Evolutionary conservation across 2,888 invertebrate species (phyloP).

Genomic region (Lithophane semibrunnea): DNA sequence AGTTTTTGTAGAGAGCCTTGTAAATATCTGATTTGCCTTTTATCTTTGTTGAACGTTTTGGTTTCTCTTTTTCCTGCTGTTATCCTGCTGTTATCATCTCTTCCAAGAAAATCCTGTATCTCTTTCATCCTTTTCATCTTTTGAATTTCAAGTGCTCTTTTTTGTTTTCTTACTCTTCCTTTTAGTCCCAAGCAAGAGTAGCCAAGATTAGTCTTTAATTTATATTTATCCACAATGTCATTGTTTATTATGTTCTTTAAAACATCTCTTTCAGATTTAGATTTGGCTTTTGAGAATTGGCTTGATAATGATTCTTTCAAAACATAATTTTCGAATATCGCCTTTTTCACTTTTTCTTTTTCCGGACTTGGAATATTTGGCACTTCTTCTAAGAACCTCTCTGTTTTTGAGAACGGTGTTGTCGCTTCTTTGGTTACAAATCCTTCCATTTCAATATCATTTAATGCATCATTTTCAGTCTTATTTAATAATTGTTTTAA

Average conservation of each 20-base stretch:
- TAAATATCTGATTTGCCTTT: slow-evolving; percentile 25
- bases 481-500: slow-evolving; percentile 27
- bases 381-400: slow-evolving; percentile 12
- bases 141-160: slow-evolving; percentile 2
- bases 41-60: slow-evolving; percentile 17
- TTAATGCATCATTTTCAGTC: slow-evolving; percentile 18
- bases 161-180: slow-evolving; percentile 19
- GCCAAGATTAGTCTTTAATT: not conserved
- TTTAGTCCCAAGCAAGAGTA: slow-evolving; percentile 16
- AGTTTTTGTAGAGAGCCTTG: slow-evolving; percentile 8
- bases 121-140: slow-evolving; percentile 1
- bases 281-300: not conserved
- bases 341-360: slow-evolving; percentile 27
- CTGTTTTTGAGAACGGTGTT: slow-evolving; percentile 20
- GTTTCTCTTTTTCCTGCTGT: slow-evolving; percentile 37
- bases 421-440: slow-evolving; percentile 18
- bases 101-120: slow-evolving; percentile 4
- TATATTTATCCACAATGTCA: not conserved
- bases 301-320: slow-evolving; percentile 2
- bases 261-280: not conserved
- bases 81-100: slow-evolving; percentile 10
- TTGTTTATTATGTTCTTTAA: not conserved
- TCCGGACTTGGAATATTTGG: slow-evolving; percentile 11
- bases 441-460: slow-evolving; percentile 2
- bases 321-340: slow-evolving; percentile 13